Percentiles rank a stretch among this genome's conserved stretches.
phyloP scores from a whole-genome alignment of 1,140 invertebrate species.

The Orius insidiosus region DNA sequence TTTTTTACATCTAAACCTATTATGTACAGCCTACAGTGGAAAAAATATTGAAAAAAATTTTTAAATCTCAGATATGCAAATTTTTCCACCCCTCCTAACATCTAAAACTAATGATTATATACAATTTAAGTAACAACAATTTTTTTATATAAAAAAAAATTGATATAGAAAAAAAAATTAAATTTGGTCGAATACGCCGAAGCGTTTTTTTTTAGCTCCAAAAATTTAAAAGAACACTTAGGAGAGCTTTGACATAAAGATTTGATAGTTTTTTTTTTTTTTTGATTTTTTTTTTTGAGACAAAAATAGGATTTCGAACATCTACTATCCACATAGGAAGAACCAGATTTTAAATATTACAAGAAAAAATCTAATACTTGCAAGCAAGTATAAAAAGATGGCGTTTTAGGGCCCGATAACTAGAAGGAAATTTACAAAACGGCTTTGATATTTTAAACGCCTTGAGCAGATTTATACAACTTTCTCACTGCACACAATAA shows the following conservation, averaged over 20 bases:
- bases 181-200: conserved; percentile 13
- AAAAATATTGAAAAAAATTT: conserved; percentile 8
- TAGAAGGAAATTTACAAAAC: no score
- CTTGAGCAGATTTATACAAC: no score
- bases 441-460: no score
- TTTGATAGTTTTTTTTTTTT: conserved; percentile 1
- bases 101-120: conserved; percentile 13
- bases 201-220: no score
- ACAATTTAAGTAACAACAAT: conserved; percentile 14
- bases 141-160: conserved; percentile 8
- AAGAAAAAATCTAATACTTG: no score
- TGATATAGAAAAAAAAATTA: conserved; percentile 13
- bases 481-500: no score
- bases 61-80: conserved; percentile 10
- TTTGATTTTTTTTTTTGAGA: conserved; percentile 4
- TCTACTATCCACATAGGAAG: conserved; percentile 13
- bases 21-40: conserved; percentile 12
- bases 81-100: conserved; percentile 8
- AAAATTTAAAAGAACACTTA: background rate
- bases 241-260: background rate
- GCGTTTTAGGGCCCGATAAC: no score
- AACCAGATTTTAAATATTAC: conserved; percentile 16
- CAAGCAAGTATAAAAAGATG: no score
- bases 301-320: conserved; percentile 14
- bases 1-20: background rate